Percentiles rank a stretch among this genome's conserved stretches.
These are phyloP conservation scores for Trachelus iudaicus DNA, from an alignment of 2,888 invertebrate genomes.

Conservation along the genomic window DNA sequence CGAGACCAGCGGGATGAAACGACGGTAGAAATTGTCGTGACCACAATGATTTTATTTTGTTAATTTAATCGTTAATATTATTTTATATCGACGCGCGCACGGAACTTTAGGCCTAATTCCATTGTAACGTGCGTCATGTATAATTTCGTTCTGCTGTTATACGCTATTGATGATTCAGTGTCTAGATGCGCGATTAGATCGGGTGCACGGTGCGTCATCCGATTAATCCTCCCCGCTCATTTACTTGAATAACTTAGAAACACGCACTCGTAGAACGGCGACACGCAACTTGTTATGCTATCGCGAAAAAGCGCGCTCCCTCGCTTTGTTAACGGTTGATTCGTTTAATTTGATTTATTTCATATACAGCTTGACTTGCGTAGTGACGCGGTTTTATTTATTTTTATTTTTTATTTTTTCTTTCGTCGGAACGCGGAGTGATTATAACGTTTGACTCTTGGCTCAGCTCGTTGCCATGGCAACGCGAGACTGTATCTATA, in stretches of 20 bases:
- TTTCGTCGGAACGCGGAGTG: neutral
- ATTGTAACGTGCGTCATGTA: neutral
- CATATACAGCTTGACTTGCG: neutral
- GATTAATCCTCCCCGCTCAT: neutral
- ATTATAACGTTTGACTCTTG: neutral
- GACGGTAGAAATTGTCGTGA: neutral
- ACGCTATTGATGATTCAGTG: neutral
- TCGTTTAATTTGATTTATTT: neutral
- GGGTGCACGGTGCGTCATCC: neutral
- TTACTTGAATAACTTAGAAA: neutral
- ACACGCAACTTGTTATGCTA: neutral
- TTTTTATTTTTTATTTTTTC: too few species aligned
- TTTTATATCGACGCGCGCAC: neutral
- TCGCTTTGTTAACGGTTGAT: neutral
- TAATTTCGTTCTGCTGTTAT: neutral
- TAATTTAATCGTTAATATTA: neutral
- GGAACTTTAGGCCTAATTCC: neutral
- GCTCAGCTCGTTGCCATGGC: neutral
- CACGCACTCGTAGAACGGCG: neutral
- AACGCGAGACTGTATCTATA: neutral
- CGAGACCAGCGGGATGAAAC: neutral
- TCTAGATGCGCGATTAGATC: neutral
- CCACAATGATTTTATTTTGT: neutral
- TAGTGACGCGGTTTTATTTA: neutral
- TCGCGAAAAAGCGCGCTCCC: neutral